phyloP scores from a whole-genome alignment of 2,113 vertebrate genomes.

The Enhydra lutris region DNA sequence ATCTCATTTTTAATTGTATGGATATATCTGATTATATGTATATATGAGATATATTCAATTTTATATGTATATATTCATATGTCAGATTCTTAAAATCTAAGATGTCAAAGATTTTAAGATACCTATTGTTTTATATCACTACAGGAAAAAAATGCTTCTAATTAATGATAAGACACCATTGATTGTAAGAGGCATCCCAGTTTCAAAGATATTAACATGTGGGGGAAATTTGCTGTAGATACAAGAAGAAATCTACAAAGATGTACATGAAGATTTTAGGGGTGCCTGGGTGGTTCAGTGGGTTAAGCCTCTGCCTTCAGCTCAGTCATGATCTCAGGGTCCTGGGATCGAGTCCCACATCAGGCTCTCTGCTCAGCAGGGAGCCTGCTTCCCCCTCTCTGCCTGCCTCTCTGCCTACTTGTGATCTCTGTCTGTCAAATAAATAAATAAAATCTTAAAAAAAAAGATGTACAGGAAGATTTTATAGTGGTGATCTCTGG shows the following conservation, averaged over 20 bases:
- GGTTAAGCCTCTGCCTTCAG: too few species aligned
- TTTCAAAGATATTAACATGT: not conserved
- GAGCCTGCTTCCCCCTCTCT: too few species aligned
- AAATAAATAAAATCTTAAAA: too few species aligned
- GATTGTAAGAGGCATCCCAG: not conserved
- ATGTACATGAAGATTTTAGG: too few species aligned
- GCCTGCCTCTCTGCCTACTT: too few species aligned
- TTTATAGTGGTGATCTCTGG: not conserved
- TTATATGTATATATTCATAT: not conserved
- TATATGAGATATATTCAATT: not conserved
- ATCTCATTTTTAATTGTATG: not conserved
- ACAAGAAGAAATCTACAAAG: not conserved
- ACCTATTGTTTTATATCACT: not conserved
- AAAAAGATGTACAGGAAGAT: too few species aligned
- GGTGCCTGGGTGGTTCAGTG: too few species aligned
- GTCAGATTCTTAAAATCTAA: not conserved
- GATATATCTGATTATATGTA: not conserved
- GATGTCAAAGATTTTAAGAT: not conserved
- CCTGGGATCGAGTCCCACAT: too few species aligned
- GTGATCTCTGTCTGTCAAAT: too few species aligned
- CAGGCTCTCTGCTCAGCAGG: too few species aligned
- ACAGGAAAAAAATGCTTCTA: not conserved
- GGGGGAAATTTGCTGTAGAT: not conserved
- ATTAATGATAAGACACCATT: not conserved
- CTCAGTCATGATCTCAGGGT: too few species aligned